phyloP scores from a whole-genome alignment of 2,888 invertebrate species.

The Hermaeophaga mercurialis region DNA sequence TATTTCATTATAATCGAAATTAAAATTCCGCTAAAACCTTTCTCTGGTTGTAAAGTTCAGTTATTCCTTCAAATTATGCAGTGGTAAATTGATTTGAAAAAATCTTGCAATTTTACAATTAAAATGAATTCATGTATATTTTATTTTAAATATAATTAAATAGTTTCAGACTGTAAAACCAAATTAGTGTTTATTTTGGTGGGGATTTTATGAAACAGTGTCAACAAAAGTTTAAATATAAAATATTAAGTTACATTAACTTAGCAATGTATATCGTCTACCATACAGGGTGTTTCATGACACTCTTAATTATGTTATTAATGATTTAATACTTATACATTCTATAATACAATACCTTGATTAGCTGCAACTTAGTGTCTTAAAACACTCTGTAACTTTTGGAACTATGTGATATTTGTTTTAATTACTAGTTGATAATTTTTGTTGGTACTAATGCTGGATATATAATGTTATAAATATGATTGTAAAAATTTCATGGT shows the following conservation, averaged over 20 bases:
- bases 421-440: not conserved
- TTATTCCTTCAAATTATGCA: conserved; percentile 9
- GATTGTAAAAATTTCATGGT: too few species aligned
- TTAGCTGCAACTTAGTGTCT: not conserved
- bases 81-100: not conserved
- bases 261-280: not conserved
- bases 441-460: not conserved
- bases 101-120: conserved; percentile 8
- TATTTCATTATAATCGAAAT: conserved; percentile 14
- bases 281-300: not conserved
- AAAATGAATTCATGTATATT: too few species aligned
- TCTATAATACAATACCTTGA: not conserved
- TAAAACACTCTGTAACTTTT: not conserved
- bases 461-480: too few species aligned
- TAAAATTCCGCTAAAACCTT: conserved; percentile 23
- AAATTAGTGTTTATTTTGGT: too few species aligned
- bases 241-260: conserved; percentile 9
- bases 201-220: too few species aligned
- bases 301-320: not conserved
- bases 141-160: too few species aligned
- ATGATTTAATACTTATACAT: not conserved
- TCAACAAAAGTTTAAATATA: not conserved
- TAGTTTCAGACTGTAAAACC: too few species aligned
- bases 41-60: not conserved
- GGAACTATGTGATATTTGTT: conserved; percentile 6